These are phyloP conservation scores for Amyelois transitella DNA, from an alignment of 1,140 invertebrate genomes.

Conservation along the genomic window DNA sequence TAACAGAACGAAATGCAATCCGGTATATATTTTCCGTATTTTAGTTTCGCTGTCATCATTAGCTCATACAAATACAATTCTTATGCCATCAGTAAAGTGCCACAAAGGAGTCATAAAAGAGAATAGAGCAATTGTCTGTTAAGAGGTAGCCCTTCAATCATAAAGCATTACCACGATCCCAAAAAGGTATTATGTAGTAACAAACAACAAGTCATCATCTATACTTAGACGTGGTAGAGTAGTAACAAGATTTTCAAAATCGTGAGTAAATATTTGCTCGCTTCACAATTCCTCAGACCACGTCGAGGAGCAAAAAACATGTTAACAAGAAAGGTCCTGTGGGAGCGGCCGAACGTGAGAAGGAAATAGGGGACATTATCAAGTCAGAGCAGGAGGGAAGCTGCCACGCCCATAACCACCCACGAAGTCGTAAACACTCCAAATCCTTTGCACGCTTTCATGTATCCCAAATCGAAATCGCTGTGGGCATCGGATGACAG, in stretches of 20 bases:
- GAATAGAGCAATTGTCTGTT: neutral
- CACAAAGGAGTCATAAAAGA: neutral
- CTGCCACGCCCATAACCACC: conserved; percentile 69
- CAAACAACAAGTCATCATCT: conserved; percentile 35
- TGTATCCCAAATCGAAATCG: conserved; percentile 72
- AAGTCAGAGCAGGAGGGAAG: conserved; percentile 31
- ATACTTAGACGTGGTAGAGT: conserved; percentile 39
- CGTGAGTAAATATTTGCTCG: conserved; percentile 72
- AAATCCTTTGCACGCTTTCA: conserved; percentile 72
- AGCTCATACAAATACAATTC: too few species aligned
- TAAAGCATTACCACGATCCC: neutral
- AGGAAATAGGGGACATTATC: conserved; percentile 17
- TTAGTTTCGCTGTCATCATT: too few species aligned
- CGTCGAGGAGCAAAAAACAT: conserved; percentile 64
- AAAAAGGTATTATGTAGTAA: conserved; percentile 3
- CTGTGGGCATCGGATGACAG: conserved; percentile 41
- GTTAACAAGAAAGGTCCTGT: conserved; percentile 68
- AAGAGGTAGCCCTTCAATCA: neutral
- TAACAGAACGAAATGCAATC: too few species aligned
- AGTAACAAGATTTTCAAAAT: conserved; percentile 68
- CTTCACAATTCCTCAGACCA: conserved; percentile 64
- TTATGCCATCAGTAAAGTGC: neutral
- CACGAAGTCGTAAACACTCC: conserved; percentile 70
- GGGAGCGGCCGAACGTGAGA: conserved; percentile 58
- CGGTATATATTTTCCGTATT: too few species aligned